Evolutionary conservation across 2,888 invertebrate genomes (phyloP), one percentile per base, ranked within the genome.

Genomic region (Serripes groenlandicus): DNA sequence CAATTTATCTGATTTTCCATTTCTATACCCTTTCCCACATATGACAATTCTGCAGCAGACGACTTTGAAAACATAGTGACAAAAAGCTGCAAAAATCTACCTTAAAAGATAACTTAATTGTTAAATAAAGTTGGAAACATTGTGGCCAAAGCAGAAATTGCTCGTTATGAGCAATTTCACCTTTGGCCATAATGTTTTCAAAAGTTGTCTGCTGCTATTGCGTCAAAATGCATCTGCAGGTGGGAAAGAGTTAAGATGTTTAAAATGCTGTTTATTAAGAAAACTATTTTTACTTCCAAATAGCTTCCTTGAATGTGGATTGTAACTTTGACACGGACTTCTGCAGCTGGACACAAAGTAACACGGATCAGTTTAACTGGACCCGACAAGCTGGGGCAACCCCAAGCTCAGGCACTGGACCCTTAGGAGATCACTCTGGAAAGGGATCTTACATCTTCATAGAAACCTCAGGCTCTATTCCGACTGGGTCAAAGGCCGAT

Each of bases 391-490:
- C 80, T 58, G 89, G 88, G 2, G 62, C 83, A 3, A 90, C 90
- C 0, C 75, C 83, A 3, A 86, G 87, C 58, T 18, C 1, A 3
- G 90, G 88, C 34, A 91, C 91, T 1, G 91, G 91, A 70, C 91
- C 91, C 18, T 35, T 75, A 15, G 69, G 82, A 21, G 92, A 91
- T 69, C 92, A 91, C 73, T 23, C 23, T 32, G 30, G 54, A 71
- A 30, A 72, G 86, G 93, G 93, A 18, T 90, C 86, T 92, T 98
- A 97, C 94, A 96, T 98, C 96, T 97, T 97, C 90, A 96, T 98
- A 81, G 98, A 98, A 92, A 96, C 97, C 23, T 96, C 97, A 0
- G 95, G 96, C 0, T 94, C 94, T 0, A 95, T 96, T 18, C 89
- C 95, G 5, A 95, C 95, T 54, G 96, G 97, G 86, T 96, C 97